Conservation (phyloP, 2,797 vertebrate genomes). For the Pangasius larnaudii region DNA sequence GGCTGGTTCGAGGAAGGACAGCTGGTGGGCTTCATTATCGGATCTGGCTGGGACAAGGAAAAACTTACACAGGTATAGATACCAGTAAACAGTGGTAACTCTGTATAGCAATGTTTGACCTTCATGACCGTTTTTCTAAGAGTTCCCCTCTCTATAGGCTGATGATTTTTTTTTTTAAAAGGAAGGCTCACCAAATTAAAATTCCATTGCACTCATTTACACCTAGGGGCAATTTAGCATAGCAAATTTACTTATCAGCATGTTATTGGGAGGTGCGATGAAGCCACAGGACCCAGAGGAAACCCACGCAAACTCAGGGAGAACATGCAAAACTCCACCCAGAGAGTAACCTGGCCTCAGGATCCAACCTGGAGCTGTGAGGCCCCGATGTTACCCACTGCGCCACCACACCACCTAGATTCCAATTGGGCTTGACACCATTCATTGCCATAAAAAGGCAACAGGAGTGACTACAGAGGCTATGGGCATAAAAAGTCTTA, state of each 20-base stretch:
- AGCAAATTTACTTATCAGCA: background rate
- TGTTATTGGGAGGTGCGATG: background rate
- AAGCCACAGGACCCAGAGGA: background rate
- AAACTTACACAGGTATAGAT: conserved; percentile 71
- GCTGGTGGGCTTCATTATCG: conserved; percentile 81
- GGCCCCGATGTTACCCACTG: no score
- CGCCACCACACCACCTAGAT: background rate
- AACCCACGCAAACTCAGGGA: background rate
- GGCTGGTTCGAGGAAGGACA: conserved; percentile 83
- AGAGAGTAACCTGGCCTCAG: background rate
- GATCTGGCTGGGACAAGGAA: conserved; percentile 80
- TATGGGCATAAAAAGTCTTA: background rate
- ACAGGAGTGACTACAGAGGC: background rate
- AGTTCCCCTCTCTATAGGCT: background rate
- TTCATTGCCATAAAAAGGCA: background rate
- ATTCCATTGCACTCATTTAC: background rate
- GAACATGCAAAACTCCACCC: background rate
- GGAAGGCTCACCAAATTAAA: background rate
- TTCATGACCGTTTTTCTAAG: background rate
- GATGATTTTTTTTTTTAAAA: background rate
- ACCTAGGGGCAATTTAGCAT: background rate
- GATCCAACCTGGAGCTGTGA: background rate
- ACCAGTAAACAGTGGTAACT: background rate
- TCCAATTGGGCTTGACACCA: background rate
- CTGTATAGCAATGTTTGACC: background rate